Evolutionary conservation across 2,113 vertebrate genomes (phyloP).

Genomic region (Eclectus roratus): DNA sequence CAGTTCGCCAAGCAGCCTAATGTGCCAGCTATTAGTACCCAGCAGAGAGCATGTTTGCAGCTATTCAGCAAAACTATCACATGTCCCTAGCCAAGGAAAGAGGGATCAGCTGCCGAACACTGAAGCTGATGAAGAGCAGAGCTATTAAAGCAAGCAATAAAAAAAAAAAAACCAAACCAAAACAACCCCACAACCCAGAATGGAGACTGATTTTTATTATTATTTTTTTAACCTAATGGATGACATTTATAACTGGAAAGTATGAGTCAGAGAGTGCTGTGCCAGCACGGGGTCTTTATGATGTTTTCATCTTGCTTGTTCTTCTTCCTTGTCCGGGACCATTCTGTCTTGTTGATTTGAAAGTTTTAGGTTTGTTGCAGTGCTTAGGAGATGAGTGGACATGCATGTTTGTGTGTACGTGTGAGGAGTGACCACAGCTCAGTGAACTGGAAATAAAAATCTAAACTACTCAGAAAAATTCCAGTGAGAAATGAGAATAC

Average conservation of each 20-base stretch:
- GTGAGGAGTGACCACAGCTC: not conserved
- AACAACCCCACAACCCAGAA: not conserved
- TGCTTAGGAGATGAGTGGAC: not conserved
- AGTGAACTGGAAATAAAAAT: not conserved
- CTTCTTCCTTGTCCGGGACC: not conserved
- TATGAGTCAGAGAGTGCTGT: conserved; percentile 11
- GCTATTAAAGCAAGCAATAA: conserved; percentile 42
- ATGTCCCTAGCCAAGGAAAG: conserved; percentile 27
- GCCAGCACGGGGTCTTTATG: not conserved
- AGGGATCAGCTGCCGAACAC: conserved; percentile 27
- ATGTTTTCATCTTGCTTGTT: conserved; percentile 28
- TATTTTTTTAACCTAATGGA: conserved; percentile 39
- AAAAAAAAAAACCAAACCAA: not conserved
- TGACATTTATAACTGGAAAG: conserved; percentile 49
- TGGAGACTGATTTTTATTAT: conserved; percentile 20
- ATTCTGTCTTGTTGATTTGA: not conserved
- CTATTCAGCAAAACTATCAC: conserved; percentile 55
- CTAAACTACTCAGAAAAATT: not conserved
- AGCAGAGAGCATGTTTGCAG: conserved; percentile 58
- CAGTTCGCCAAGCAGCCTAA: conserved; percentile 64
- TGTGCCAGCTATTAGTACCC: conserved; percentile 57
- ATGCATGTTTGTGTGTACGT: not conserved
- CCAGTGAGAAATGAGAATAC: not conserved
- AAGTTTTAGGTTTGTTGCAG: not conserved
- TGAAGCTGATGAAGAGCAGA: conserved; percentile 37